Conservation (phyloP, 2,888 invertebrate species). For the Synergus gifuensis region DNA sequence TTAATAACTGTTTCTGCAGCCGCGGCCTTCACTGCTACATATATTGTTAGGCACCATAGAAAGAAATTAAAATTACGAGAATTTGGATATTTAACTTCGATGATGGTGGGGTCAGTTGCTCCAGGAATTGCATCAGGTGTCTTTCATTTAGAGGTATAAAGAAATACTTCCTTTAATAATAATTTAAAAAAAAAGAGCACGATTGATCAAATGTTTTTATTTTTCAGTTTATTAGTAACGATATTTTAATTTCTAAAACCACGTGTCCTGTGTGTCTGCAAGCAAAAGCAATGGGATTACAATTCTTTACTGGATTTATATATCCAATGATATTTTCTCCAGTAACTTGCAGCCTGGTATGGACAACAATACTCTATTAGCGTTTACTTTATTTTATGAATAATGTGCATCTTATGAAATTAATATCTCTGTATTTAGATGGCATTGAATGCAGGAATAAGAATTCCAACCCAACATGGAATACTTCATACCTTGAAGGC, state of each 20-base stretch:
- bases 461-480: constrained; percentile 82
- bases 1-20: not conserved
- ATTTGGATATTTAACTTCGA: constrained; percentile 82
- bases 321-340: constrained; percentile 84
- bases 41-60: constrained; percentile 84
- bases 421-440: constrained; percentile 80
- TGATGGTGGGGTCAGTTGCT: constrained; percentile 81
- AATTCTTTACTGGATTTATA: constrained; percentile 79
- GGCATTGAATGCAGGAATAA: constrained; percentile 81
- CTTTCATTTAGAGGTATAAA: not conserved
- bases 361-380: constrained; percentile 51
- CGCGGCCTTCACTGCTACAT: constrained; percentile 77
- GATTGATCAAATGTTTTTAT: not conserved
- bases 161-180: no score
- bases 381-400: not conserved
- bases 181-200: not conserved
- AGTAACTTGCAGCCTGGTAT: constrained; percentile 81
- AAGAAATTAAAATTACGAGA: constrained; percentile 81
- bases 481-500: constrained; percentile 80
- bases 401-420: constrained; percentile 19
- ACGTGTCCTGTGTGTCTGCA: constrained; percentile 84
- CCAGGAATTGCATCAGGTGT: constrained; percentile 80
- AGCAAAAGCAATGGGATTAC: constrained; percentile 80
- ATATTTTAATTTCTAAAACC: constrained; percentile 80
- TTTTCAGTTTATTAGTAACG: constrained; percentile 80